Evolutionary conservation across 2,888 invertebrate species (phyloP).

Genomic region (Caenorhabditis panamensis): DNA sequence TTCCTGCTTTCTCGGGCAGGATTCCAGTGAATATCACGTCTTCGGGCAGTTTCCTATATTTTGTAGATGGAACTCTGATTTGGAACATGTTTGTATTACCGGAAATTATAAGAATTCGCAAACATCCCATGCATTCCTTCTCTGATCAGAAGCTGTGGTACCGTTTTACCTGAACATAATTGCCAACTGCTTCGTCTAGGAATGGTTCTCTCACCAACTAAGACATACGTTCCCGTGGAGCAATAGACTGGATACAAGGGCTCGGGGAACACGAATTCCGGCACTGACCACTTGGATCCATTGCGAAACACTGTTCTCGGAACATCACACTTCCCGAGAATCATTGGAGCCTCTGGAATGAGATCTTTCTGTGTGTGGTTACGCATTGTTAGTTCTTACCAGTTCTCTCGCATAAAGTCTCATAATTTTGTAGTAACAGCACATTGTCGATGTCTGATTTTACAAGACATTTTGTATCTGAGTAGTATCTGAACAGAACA

Average conservation of each 20-base stretch:
- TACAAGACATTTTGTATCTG: slow-evolving; percentile 60
- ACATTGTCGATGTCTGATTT: slow-evolving; percentile 72
- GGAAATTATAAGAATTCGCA: slow-evolving; percentile 59
- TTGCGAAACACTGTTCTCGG: slow-evolving; percentile 58
- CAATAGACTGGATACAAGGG: slow-evolving; percentile 62
- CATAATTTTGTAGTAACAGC: slow-evolving; percentile 61
- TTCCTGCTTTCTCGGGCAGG: slow-evolving; percentile 60
- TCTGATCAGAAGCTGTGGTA: slow-evolving; percentile 52
- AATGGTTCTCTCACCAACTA: slow-evolving; percentile 35
- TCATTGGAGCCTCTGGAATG: slow-evolving; percentile 61
- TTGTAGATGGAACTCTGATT: no score
- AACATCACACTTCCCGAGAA: slow-evolving; percentile 66
- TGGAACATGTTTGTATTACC: no score
- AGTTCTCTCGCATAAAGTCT: slow-evolving; percentile 66
- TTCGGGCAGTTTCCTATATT: slow-evolving; percentile 66
- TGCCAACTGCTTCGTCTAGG: background rate
- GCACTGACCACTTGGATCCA: slow-evolving; percentile 67
- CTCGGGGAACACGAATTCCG: slow-evolving; percentile 52
- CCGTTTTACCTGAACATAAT: slow-evolving; percentile 47
- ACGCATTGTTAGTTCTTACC: slow-evolving; percentile 15
- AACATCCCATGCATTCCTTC: slow-evolving; percentile 56
- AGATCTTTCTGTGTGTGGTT: no score
- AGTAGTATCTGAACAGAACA: slow-evolving; percentile 38
- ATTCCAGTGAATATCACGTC: slow-evolving; percentile 70
- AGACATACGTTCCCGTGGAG: slow-evolving; percentile 66